A percentile compares a stretch with the other conserved stretches of the same genome.
phyloP scores from a whole-genome alignment of 1,140 invertebrate species.

The Calycopis cecrops region DNA sequence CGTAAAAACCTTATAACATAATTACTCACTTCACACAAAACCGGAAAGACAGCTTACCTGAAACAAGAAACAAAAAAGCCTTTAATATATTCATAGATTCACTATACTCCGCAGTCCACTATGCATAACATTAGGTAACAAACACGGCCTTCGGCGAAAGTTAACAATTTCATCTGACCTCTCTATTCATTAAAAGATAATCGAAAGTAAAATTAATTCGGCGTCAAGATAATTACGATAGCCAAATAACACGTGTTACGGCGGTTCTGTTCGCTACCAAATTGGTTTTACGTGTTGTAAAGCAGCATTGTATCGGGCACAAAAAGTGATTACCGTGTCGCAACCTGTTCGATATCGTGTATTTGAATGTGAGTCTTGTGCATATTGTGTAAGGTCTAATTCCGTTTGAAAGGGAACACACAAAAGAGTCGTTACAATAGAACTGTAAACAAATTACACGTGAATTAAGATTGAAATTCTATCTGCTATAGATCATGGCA shows the following conservation, averaged over 20 bases:
- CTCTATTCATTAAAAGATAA: conserved; percentile 60
- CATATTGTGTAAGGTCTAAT: background rate
- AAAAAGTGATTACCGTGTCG: conserved; percentile 28
- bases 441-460: conserved; percentile 22
- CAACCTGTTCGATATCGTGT: conserved; percentile 12
- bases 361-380: conserved; percentile 3
- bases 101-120: conserved; percentile 2
- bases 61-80: conserved; percentile 33
- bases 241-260: conserved; percentile 40
- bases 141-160: conserved; percentile 25
- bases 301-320: conserved; percentile 16
- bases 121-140: conserved; percentile 31
- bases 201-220: conserved; percentile 68
- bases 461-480: conserved; percentile 24
- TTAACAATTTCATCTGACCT: conserved; percentile 40
- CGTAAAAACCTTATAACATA: too few species aligned
- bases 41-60: conserved; percentile 36
- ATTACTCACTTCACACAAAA: background rate
- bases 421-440: conserved; percentile 11
- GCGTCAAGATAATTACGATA: conserved; percentile 46
- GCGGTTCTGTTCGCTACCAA: conserved; percentile 17
- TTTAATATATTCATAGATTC: conserved; percentile 8
- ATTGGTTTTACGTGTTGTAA: conserved; percentile 24
- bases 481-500: conserved; percentile 8
- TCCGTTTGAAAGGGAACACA: background rate